Percentiles rank a stretch among this genome's conserved stretches.
Evolutionary conservation across 2,797 vertebrate genomes (phyloP).

Genomic region (Taeniopygia guttata): DNA sequence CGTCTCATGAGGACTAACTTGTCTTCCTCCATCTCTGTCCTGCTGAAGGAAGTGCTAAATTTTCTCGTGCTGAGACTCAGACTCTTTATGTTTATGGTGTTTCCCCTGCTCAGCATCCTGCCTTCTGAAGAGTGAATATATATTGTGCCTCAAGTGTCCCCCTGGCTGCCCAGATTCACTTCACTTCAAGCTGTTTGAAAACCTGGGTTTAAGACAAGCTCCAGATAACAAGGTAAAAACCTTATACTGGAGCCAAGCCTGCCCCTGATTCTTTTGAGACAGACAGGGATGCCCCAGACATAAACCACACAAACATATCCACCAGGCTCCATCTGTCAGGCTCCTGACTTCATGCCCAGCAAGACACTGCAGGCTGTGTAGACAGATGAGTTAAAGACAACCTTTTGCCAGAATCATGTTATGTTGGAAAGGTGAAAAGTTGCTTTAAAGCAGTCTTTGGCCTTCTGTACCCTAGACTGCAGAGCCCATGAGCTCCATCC

Average conservation of each 20-base stretch:
- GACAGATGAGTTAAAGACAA: not conserved
- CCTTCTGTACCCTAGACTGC: not conserved
- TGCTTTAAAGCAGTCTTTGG: not conserved
- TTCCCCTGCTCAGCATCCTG: not conserved
- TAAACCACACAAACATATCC: not conserved
- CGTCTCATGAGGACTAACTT: not conserved
- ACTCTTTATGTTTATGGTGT: not conserved
- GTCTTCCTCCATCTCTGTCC: not conserved
- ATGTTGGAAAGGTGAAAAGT: not conserved
- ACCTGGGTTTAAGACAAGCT: not conserved
- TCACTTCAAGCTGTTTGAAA: not conserved
- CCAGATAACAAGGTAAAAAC: not conserved
- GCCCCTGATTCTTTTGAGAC: not conserved
- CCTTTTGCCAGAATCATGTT: not conserved
- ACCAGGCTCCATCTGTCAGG: not conserved
- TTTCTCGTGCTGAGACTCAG: not conserved
- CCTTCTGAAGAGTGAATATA: not conserved
- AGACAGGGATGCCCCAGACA: not conserved
- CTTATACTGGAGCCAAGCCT: not conserved
- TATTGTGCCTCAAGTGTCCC: not conserved
- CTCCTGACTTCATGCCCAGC: not conserved
- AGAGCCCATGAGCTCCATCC: not conserved
- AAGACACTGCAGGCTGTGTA: not conserved
- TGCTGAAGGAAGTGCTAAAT: not conserved
- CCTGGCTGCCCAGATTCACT: not conserved